Evolutionary conservation across 2,113 vertebrate genomes (phyloP).

Genomic region (Aegithalos caudatus): DNA sequence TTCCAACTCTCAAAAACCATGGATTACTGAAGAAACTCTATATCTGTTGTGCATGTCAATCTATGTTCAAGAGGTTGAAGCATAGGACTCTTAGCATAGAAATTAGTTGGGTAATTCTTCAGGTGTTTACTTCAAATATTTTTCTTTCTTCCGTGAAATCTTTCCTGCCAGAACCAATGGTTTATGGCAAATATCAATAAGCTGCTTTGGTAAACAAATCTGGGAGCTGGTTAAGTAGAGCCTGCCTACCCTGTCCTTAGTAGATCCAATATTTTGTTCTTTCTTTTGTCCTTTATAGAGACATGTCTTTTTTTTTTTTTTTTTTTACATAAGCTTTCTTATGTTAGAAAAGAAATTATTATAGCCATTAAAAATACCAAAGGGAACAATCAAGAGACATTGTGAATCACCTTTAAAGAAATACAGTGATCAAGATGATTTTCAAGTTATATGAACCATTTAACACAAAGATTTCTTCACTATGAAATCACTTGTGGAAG

Average conservation of each 20-base stretch:
- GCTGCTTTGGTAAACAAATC: not conserved
- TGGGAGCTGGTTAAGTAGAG: not conserved
- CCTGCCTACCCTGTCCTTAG: not conserved
- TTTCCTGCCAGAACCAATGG: not conserved
- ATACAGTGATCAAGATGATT: not conserved
- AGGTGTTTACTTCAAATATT: not conserved
- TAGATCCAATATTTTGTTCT: not conserved
- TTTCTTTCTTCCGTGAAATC: not conserved
- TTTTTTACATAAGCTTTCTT: not conserved
- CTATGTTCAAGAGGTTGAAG: not conserved
- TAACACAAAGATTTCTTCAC: not conserved
- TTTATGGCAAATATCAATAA: not conserved
- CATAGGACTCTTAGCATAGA: not conserved
- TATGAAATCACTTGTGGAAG: not conserved
- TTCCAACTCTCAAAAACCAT: not conserved
- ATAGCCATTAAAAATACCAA: not conserved
- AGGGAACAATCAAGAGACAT: not conserved
- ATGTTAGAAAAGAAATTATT: not conserved
- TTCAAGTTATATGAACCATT: not conserved
- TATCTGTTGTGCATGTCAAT: not conserved
- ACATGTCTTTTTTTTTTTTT: not conserved
- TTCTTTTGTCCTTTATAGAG: not conserved
- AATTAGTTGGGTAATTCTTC: not conserved
- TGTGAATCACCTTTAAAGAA: not conserved
- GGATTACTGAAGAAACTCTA: not conserved